phyloP scores from a whole-genome alignment of 1,140 invertebrate genomes.

The Hyles vespertilio region DNA sequence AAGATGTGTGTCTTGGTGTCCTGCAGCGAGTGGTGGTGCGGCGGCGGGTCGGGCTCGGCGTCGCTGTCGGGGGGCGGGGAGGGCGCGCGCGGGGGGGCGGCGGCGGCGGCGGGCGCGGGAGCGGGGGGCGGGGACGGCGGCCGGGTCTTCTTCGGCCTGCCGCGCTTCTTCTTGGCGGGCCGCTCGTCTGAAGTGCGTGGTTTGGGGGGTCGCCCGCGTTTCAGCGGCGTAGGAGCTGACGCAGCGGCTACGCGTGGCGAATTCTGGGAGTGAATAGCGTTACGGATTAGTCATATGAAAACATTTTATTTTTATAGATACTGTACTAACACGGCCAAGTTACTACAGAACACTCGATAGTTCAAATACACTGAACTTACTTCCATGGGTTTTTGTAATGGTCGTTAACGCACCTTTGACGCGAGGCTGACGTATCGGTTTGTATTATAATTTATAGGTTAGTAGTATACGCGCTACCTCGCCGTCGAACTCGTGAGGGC shows the following conservation, averaged over 20 bases:
- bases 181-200: conserved; percentile 37
- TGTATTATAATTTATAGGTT: too few species aligned
- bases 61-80: conserved; percentile 33
- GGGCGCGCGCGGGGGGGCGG: conserved; percentile 16
- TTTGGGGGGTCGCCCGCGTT: conserved; percentile 57
- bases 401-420: too few species aligned
- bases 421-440: too few species aligned
- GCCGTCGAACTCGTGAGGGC: too few species aligned
- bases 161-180: conserved; percentile 53
- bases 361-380: too few species aligned
- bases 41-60: conserved; percentile 39
- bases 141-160: conserved; percentile 45
- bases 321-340: background rate
- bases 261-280: conserved; percentile 21
- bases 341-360: background rate
- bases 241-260: conserved; percentile 25
- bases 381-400: too few species aligned
- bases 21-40: conserved; percentile 35
- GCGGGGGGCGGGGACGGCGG: conserved; percentile 33
- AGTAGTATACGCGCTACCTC: too few species aligned
- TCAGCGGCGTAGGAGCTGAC: conserved; percentile 24
- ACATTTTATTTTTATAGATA: background rate
- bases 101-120: conserved; percentile 31
- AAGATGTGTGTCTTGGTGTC: conserved; percentile 62
- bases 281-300: background rate